These are phyloP conservation scores for Rhagoletis pomonella DNA, from an alignment of 1,140 invertebrate species.

Conservation along the genomic window DNA sequence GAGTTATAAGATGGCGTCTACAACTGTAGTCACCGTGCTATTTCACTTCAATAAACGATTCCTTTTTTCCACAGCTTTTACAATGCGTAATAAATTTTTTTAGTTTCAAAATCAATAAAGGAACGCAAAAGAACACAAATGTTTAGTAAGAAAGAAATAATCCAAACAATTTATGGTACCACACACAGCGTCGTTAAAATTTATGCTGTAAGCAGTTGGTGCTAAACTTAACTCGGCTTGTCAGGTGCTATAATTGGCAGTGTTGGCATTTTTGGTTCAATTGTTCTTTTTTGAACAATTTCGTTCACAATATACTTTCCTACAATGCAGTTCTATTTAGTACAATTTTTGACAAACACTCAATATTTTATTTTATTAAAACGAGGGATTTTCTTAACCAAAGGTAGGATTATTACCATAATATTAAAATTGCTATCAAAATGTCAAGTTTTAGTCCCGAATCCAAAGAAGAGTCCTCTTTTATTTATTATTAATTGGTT, in stretches of 20 bases:
- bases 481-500: no score
- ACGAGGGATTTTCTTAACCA: no score
- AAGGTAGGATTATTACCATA: no score
- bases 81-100: background rate
- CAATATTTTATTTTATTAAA: no score
- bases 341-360: no score
- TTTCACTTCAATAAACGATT: background rate
- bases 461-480: no score
- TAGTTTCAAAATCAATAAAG: slow-evolving; percentile 4
- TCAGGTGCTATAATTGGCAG: slow-evolving; percentile 39
- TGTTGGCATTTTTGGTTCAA: no score
- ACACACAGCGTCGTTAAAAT: background rate
- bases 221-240: background rate
- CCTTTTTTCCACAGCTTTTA: background rate
- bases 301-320: no score
- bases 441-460: no score
- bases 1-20: slow-evolving; percentile 37
- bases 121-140: slow-evolving; percentile 25
- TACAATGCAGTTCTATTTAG: no score
- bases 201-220: background rate
- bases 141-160: slow-evolving; percentile 15
- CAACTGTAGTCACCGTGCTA: background rate
- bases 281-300: no score
- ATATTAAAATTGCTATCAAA: no score
- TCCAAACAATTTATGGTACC: slow-evolving; percentile 1